A percentile compares a stretch with the other conserved stretches of the same genome.
These are phyloP conservation scores for Eospalax fontanierii DNA, from an alignment of 2,797 vertebrate genomes.

Conservation along the genomic window DNA sequence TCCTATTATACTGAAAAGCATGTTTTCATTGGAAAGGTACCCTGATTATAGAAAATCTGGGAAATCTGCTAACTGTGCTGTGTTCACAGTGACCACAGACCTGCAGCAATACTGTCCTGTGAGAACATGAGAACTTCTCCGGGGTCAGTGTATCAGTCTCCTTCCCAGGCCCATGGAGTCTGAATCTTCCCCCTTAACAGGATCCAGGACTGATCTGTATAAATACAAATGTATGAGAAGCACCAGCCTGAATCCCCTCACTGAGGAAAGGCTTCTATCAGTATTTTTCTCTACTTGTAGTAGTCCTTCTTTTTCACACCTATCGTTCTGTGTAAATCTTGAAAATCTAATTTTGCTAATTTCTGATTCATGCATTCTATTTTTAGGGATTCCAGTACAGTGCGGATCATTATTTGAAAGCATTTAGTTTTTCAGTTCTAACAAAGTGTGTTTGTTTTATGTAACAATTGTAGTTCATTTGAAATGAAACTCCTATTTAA, in stretches of 20 bases:
- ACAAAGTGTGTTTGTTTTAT: neutral
- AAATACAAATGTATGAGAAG: neutral
- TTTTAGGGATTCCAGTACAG: neutral
- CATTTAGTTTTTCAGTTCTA: neutral
- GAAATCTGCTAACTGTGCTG: neutral
- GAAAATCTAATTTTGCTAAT: conserved; percentile 23
- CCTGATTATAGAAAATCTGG: neutral
- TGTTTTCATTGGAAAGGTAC: conserved; percentile 42
- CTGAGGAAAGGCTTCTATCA: neutral
- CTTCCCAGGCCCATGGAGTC: neutral
- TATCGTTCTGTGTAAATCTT: conserved; percentile 3
- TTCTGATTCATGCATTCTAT: neutral
- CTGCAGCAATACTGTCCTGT: neutral
- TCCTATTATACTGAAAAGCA: neutral
- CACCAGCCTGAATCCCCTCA: neutral
- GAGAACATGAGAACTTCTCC: neutral
- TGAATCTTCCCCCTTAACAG: neutral
- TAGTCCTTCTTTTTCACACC: neutral
- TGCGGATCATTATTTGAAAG: neutral
- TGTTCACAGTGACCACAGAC: neutral
- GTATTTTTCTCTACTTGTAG: neutral
- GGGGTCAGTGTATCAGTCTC: neutral
- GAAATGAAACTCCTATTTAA: conserved; percentile 34
- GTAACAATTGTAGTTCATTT: conserved; percentile 21
- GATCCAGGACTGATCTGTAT: neutral